phyloP scores from a whole-genome alignment of 2,113 vertebrate genomes.

The Python bivittatus region DNA sequence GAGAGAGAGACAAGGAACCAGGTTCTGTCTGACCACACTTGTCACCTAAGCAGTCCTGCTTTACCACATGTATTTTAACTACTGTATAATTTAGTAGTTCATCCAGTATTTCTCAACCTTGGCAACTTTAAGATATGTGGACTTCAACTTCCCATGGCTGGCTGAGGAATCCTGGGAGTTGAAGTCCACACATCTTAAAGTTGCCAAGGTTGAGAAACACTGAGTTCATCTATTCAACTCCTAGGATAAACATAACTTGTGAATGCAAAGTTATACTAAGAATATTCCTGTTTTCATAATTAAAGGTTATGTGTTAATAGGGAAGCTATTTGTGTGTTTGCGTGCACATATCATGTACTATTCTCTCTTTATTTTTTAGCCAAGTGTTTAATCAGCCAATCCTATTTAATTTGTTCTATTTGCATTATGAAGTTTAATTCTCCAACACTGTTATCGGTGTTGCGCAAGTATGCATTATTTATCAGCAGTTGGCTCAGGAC shows the following conservation, averaged over 20 bases:
- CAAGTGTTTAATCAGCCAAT: constrained; percentile 17
- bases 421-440: constrained; percentile 14
- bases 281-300: neutral
- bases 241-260: neutral
- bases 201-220: no score
- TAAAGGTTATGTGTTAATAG: neutral
- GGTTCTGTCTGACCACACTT: neutral
- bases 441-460: neutral
- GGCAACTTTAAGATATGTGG: no score
- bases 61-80: neutral
- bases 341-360: constrained; percentile 1
- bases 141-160: no score
- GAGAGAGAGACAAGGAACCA: neutral
- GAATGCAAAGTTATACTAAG: neutral
- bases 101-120: no score
- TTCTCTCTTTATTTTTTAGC: constrained; percentile 26
- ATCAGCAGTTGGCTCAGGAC: constrained; percentile 22
- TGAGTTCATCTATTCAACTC: neutral
- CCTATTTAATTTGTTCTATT: constrained; percentile 37
- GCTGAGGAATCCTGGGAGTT: no score
- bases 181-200: no score
- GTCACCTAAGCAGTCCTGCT: neutral
- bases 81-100: neutral
- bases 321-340: constrained; percentile 4
- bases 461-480: neutral